Evolutionary conservation across 2,113 vertebrate genomes (phyloP).

Genomic region (Ailuropoda melanoleuca): DNA sequence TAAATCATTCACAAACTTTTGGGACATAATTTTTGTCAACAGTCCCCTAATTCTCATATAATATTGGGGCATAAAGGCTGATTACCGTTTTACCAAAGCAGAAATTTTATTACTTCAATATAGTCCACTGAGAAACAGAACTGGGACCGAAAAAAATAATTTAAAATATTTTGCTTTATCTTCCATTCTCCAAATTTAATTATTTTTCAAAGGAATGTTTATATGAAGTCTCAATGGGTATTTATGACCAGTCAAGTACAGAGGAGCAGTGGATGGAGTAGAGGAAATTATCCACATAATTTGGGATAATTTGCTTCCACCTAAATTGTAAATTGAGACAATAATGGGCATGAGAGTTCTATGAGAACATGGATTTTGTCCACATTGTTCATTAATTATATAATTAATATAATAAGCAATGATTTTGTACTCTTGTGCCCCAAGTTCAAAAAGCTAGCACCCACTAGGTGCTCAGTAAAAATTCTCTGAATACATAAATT

Average conservation of each 20-base stretch:
- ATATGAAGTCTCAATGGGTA: not conserved
- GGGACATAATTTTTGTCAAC: not conserved
- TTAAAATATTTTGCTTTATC: slow-evolving; percentile 26
- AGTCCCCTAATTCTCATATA: slow-evolving; percentile 9
- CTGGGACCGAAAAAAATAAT: not conserved
- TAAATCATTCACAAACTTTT: slow-evolving; percentile 53
- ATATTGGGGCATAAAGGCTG: slow-evolving; percentile 23
- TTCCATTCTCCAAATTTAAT: slow-evolving; percentile 33
- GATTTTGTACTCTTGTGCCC: not conserved
- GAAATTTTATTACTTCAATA: slow-evolving; percentile 29
- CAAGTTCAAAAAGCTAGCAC: not conserved
- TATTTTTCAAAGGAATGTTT: slow-evolving; percentile 45
- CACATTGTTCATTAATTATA: not conserved
- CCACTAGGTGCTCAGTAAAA: not conserved
- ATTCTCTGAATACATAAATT: not conserved
- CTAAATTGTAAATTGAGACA: slow-evolving; percentile 39
- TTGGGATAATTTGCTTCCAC: slow-evolving; percentile 61
- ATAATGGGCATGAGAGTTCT: slow-evolving; percentile 11
- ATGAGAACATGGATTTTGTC: not conserved
- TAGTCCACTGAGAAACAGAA: slow-evolving; percentile 36
- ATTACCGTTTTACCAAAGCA: slow-evolving; percentile 58
- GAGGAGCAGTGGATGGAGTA: not conserved
- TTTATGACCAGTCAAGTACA: slow-evolving; percentile 30
- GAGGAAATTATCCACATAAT: slow-evolving; percentile 49
- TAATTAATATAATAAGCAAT: not conserved